Percentiles rank a stretch among this genome's conserved stretches.
Conservation (phyloP, 2,113 vertebrate species). For the Isichthys henryi region DNA sequence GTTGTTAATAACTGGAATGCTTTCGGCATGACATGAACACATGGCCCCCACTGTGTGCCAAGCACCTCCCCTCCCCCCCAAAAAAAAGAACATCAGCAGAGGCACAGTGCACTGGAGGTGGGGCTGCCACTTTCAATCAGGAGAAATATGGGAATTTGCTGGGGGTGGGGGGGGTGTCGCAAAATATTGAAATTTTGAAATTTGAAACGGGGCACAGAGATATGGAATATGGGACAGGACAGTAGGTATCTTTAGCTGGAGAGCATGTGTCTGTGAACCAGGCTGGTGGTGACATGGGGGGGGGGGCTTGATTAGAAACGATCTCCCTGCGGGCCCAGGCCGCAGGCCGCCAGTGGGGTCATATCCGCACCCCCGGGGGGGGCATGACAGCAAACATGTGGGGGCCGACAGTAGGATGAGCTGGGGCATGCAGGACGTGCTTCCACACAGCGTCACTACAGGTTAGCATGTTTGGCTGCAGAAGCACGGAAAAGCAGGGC, state of each 20-base stretch:
- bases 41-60: background rate
- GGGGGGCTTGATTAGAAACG: background rate
- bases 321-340: background rate
- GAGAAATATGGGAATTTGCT: too few relatives aligned
- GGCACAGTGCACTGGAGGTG: conserved; percentile 3
- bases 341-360: background rate
- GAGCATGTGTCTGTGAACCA: background rate
- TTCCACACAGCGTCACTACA: background rate
- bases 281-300: background rate
- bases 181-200: too few relatives aligned
- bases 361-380: background rate
- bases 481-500: background rate
- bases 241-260: background rate
- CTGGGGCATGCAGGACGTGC: conserved; percentile 6
- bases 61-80: background rate
- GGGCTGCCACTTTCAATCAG: too few relatives aligned
- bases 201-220: background rate
- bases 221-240: background rate
- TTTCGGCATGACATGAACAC: conserved; percentile 18
- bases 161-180: background rate
- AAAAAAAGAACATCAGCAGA: background rate
- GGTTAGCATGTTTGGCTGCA: background rate
- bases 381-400: background rate
- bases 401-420: conserved; percentile 27
- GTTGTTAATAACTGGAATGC: conserved; percentile 15